Percentiles rank a stretch among this genome's conserved stretches.
Conservation (phyloP, 1,140 invertebrate species). For the Pentalonia nigronervosa region DNA sequence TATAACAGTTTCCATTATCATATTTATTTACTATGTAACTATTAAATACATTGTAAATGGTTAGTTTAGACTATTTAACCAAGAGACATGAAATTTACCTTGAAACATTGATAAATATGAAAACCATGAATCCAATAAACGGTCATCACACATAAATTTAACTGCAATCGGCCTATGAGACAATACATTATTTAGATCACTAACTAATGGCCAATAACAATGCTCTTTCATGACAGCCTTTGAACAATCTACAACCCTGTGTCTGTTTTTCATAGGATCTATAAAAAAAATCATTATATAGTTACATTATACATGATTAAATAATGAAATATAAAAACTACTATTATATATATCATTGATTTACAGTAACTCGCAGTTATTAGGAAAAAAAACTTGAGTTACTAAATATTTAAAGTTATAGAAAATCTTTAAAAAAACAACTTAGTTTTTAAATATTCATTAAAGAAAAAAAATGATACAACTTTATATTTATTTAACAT, state of each 20-base stretch:
- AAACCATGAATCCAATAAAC: conserved; percentile 92
- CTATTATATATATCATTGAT: too few species aligned
- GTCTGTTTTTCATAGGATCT: conserved; percentile 30
- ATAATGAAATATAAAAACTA: background rate
- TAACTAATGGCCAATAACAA: conserved; percentile 97
- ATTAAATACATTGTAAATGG: background rate
- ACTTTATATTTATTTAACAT: too few species aligned
- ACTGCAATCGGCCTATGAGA: conserved; percentile 89
- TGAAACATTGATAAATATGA: conserved; percentile 92
- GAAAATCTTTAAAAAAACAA: too few species aligned
- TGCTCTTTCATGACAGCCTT: conserved; percentile 94
- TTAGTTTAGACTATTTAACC: background rate
- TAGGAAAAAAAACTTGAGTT: too few species aligned
- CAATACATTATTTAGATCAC: conserved; percentile 96
- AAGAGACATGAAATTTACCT: conserved; percentile 68
- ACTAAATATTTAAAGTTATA: too few species aligned
- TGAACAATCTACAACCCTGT: conserved; percentile 90
- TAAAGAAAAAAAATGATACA: too few species aligned
- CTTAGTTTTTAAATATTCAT: too few species aligned
- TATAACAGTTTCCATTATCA: background rate
- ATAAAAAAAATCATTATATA: background rate
- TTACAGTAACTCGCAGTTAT: too few species aligned
- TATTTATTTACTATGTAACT: background rate
- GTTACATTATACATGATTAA: too few species aligned
- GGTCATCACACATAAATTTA: conserved; percentile 86